These are phyloP conservation scores for Elaphurus davidianus DNA, from an alignment of 2,113 vertebrate species.

Conservation along the genomic window DNA sequence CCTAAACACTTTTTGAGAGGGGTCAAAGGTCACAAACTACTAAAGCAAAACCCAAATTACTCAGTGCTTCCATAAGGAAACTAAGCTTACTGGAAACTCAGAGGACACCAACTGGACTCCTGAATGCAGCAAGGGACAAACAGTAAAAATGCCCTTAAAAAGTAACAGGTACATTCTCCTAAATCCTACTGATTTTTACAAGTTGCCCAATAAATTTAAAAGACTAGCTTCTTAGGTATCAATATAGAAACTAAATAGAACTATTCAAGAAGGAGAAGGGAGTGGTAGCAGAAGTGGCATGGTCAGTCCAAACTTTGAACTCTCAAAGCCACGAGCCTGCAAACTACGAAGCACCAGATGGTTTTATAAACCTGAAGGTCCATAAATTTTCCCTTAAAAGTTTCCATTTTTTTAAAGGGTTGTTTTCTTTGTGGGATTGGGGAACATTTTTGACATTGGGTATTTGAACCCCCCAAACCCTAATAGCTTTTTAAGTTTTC, in stretches of 20 bases:
- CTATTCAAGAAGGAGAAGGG: background rate
- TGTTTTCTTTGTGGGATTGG: constrained; percentile 66
- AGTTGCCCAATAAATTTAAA: constrained; percentile 54
- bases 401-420: background rate
- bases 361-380: constrained; percentile 77
- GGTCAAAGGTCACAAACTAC: constrained; percentile 83
- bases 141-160: constrained; percentile 54
- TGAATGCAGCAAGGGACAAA: fast-evolving
- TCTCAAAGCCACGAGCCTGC: constrained; percentile 56
- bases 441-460: constrained; percentile 59
- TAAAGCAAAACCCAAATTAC: constrained; percentile 81
- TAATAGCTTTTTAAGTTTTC: constrained; percentile 55
- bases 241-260: constrained; percentile 44
- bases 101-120: constrained; percentile 25
- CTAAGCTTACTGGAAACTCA: constrained; percentile 54
- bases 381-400: constrained; percentile 76
- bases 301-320: constrained; percentile 56
- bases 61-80: constrained; percentile 46
- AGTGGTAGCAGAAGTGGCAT: background rate
- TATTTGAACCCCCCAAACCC: constrained; percentile 42
- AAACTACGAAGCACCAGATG: constrained; percentile 74
- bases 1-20: constrained; percentile 78
- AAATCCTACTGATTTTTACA: constrained; percentile 71
- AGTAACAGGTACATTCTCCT: background rate
- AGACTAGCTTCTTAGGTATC: constrained; percentile 40